Base-by-base conservation (phyloP, 2,797 vertebrate genomes). In the Rhynchonycteris naso region DNA sequence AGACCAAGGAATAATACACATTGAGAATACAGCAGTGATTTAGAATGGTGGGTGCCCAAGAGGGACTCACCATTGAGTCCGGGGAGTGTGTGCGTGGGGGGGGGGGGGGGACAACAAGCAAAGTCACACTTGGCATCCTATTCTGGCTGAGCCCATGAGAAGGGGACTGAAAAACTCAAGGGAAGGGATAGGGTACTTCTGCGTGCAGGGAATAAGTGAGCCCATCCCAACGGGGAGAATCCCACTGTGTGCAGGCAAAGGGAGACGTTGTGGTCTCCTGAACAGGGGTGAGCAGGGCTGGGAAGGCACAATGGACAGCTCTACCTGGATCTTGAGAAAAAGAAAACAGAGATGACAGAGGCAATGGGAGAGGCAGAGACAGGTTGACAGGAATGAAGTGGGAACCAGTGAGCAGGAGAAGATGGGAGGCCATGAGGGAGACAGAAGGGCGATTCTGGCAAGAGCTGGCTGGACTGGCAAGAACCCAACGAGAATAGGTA, bases 191-290 rank as follows among this genome's bases (percentile, higher is more conserved):
- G 0, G 50, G 21, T 26, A 33, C 69, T 87, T 88, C 87, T 66
- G 65, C 14, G 15, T 1, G 2, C 18, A n/a, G n/a, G 30, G 26
- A n/a, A 18, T 18, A 12, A 14, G 2, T 3, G 10, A 1, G 12
- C 18, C 75, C 2, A 1, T 54, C 26, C 50, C 72, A 2, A 43
- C 14, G 78, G n/a, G 28, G 4, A 82, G 43, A 28, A 43, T 26
- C 65, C 5, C 33, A 1, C 12, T 28, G 1, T 1, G 5, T 16
- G 7, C 10, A 28, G 68, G 35, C n/a, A 43, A 28, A 22, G 15
- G 30, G 43, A 68, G 26, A 50, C 0, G 0, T 59, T 10, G 47
- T 9, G 75, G 43, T 22, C 26, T 21, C 28, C 7, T 7, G 30
- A 71, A 28, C 4, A 2, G 56, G 33, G 11, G 2, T 10, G 26